Conservation (phyloP, 2,888 invertebrate species). For the Ectemnius cavifrons region DNA sequence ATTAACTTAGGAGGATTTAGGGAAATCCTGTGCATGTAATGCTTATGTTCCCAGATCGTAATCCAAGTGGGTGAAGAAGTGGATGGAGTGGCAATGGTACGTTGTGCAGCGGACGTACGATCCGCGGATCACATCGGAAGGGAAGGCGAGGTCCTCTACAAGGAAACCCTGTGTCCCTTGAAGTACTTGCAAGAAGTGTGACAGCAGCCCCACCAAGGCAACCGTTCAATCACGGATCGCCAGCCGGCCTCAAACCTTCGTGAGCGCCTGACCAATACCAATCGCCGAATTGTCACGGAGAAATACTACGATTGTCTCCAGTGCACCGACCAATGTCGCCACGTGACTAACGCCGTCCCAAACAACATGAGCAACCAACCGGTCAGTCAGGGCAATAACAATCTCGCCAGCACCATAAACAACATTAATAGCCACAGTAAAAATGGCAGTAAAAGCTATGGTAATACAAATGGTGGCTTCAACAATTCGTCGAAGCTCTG, state of each 20-base stretch:
- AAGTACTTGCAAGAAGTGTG: slow-evolving; percentile 97
- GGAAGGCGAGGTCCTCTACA: slow-evolving; percentile 73
- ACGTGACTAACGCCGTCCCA: slow-evolving; percentile 58
- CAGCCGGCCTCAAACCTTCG: slow-evolving; percentile 57
- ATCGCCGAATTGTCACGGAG: slow-evolving; percentile 66
- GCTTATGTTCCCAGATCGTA: slow-evolving; percentile 85
- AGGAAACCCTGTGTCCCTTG: slow-evolving; percentile 93
- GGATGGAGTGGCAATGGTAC: slow-evolving; percentile 95
- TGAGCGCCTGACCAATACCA: slow-evolving; percentile 54
- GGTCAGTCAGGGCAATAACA: slow-evolving; percentile 32
- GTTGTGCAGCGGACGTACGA: slow-evolving; percentile 91
- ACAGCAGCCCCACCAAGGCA: slow-evolving; percentile 81
- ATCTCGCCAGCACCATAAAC: slow-evolving; percentile 21
- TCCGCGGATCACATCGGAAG: slow-evolving; percentile 70
- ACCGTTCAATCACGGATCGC: slow-evolving; percentile 69
- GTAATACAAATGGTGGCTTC: slow-evolving; percentile 22
- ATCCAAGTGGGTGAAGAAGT: slow-evolving; percentile 94
- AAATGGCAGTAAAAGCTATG: slow-evolving; percentile 32
- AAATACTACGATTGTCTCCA: slow-evolving; percentile 76
- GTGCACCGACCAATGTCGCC: slow-evolving; percentile 74
- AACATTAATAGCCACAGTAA: slow-evolving; percentile 5
- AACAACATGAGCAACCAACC: slow-evolving; percentile 45
- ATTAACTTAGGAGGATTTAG: too few relatives aligned
- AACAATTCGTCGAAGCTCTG: slow-evolving; percentile 24
- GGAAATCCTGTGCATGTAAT: too few relatives aligned